These are phyloP conservation scores for Gobionotothen gibberifrons DNA, from an alignment of 2,797 vertebrate genomes.

Conservation along the genomic window DNA sequence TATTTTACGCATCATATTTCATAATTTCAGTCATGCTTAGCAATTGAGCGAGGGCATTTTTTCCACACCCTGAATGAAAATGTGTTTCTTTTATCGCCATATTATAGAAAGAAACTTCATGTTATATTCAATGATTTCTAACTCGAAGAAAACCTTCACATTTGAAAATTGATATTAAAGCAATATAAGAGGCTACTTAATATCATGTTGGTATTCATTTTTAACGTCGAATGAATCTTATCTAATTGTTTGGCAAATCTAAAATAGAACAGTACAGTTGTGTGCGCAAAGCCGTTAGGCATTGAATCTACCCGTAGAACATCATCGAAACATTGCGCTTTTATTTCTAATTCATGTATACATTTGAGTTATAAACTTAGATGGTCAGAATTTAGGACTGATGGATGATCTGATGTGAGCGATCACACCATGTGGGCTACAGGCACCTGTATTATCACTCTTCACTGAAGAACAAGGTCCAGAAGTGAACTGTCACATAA, in stretches of 20 bases:
- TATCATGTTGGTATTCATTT: neutral
- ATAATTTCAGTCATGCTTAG: slow-evolving; percentile 36
- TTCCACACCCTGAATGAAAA: slow-evolving; percentile 10
- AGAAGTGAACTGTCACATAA: neutral
- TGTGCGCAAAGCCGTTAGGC: slow-evolving; percentile 54
- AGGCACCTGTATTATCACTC: slow-evolving; percentile 60
- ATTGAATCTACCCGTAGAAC: neutral
- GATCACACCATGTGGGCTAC: neutral
- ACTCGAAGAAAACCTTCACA: neutral
- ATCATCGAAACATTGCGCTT: neutral
- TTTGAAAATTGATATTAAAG: neutral
- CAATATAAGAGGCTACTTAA: neutral
- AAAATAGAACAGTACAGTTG: neutral
- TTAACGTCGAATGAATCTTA: neutral
- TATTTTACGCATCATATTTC: slow-evolving; percentile 60
- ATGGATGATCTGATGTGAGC: slow-evolving; percentile 7
- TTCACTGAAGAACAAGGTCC: neutral
- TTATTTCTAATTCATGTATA: neutral
- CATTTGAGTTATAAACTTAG: neutral
- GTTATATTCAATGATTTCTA: neutral
- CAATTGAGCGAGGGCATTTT: slow-evolving; percentile 17
- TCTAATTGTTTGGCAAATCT: neutral
- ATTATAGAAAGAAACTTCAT: neutral
- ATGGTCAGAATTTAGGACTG: neutral
- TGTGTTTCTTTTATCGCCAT: neutral